Percentiles rank a stretch among this genome's conserved stretches.
These are phyloP conservation scores for Buphagus erythrorhynchus DNA, from an alignment of 2,797 vertebrate species.

Conservation along the genomic window DNA sequence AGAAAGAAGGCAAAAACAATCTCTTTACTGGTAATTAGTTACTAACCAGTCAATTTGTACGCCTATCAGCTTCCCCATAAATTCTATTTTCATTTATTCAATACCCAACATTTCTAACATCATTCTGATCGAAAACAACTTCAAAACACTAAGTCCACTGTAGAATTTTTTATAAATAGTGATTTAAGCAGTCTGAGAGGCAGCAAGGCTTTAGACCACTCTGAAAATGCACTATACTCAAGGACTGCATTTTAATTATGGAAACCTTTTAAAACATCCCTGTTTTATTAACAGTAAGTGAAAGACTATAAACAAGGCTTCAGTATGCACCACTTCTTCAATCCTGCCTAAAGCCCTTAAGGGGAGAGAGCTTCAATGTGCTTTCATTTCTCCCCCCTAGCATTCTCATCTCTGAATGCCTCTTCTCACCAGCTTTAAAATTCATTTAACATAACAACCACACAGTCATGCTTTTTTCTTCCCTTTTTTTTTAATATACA, in stretches of 20 bases:
- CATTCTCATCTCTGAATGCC: slow-evolving; percentile 50
- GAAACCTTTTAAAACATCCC: slow-evolving; percentile 69
- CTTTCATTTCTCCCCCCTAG: slow-evolving; percentile 46
- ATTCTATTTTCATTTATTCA: slow-evolving; percentile 57
- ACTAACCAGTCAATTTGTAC: slow-evolving; percentile 66
- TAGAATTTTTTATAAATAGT: slow-evolving; percentile 19
- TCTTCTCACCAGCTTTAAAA: slow-evolving; percentile 51
- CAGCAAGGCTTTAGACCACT: slow-evolving; percentile 1
- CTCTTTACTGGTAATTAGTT: slow-evolving; percentile 75
- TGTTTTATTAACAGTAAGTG: slow-evolving; percentile 67
- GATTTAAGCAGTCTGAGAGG: slow-evolving; percentile 43
- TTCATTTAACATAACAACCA: slow-evolving; percentile 59
- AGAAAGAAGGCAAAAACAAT: slow-evolving; percentile 30
- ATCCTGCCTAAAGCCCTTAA: slow-evolving; percentile 41
- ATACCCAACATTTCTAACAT: slow-evolving; percentile 32
- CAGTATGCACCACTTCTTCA: slow-evolving; percentile 58
- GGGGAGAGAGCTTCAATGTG: slow-evolving; percentile 11
- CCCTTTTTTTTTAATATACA: background rate
- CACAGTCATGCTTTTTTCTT: slow-evolving; percentile 6
- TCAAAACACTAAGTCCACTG: background rate
- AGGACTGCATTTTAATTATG: slow-evolving; percentile 65
- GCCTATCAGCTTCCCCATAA: slow-evolving; percentile 29
- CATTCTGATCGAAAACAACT: slow-evolving; percentile 5
- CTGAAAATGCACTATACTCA: slow-evolving; percentile 31
- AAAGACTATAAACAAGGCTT: slow-evolving; percentile 66